Conservation (phyloP, 2,797 vertebrate species). For the Chaetodon trifasciatus region DNA sequence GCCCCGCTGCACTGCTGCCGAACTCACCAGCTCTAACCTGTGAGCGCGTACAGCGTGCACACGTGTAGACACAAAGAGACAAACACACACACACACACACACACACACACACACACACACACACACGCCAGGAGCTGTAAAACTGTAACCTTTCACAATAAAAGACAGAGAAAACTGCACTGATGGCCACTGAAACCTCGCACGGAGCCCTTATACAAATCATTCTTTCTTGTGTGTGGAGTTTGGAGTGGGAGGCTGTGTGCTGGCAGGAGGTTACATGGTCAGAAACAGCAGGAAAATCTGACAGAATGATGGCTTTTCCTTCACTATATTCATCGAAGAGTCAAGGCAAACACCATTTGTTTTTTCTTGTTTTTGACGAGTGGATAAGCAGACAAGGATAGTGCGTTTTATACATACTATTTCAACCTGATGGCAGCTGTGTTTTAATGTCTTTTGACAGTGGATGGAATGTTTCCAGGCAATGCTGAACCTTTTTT, state of each 20-base stretch:
- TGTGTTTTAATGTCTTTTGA: conserved; percentile 33
- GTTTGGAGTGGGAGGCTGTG: conserved; percentile 48
- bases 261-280: conserved; percentile 51
- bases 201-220: conserved; percentile 40
- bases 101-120: conserved; percentile 14
- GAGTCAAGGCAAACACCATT: conserved; percentile 15
- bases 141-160: conserved; percentile 53
- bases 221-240: conserved; percentile 38
- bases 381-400: conserved; percentile 19
- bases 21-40: conserved; percentile 52
- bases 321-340: conserved; percentile 31
- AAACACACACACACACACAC: conserved; percentile 9
- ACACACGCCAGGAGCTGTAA: conserved; percentile 21
- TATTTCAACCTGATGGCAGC: conserved; percentile 12
- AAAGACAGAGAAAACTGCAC: conserved; percentile 54
- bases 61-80: conserved; percentile 12
- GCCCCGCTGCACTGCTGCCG: conserved; percentile 22
- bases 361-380: conserved; percentile 5
- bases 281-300: conserved; percentile 56
- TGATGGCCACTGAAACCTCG: conserved; percentile 52
- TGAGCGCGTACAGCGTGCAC: conserved; percentile 26
- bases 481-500: not conserved
- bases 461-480: conserved; percentile 22
- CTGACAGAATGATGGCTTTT: conserved; percentile 49
- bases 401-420: conserved; percentile 18